phyloP scores from a whole-genome alignment of 2,888 invertebrate genomes.

The Osmoderma eremita region DNA sequence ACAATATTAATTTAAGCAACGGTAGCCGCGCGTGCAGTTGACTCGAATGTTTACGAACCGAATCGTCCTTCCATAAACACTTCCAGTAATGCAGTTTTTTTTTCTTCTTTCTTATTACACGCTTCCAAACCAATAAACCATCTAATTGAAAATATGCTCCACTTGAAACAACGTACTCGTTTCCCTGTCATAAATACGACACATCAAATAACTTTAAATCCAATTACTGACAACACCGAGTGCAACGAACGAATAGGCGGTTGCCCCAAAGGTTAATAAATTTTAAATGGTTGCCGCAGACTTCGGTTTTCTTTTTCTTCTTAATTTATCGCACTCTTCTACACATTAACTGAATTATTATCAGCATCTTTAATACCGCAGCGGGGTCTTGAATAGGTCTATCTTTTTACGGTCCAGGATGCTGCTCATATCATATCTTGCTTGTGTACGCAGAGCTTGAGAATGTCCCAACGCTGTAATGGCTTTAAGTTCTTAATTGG shows the following conservation, averaged over 20 bases:
- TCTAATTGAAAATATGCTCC: constrained; percentile 21
- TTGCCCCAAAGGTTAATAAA: constrained; percentile 37
- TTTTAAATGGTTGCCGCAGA: constrained; percentile 28
- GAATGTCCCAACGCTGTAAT: too few relatives aligned
- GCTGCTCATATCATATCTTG: neutral
- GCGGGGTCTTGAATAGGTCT: constrained; percentile 17
- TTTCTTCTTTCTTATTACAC: constrained; percentile 12
- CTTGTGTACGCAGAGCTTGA: neutral
- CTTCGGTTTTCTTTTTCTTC: constrained; percentile 22
- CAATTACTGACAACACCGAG: constrained; percentile 26
- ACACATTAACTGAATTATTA: constrained; percentile 28
- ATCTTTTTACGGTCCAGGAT: constrained; percentile 11
- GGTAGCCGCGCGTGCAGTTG: neutral
- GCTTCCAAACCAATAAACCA: constrained; percentile 26
- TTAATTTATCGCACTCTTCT: constrained; percentile 26
- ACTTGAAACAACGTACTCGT: too few relatives aligned
- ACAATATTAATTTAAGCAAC: constrained; percentile 14
- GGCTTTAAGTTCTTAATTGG: too few relatives aligned
- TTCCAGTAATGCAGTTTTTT: constrained; percentile 4
- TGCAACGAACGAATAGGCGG: constrained; percentile 35
- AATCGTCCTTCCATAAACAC: constrained; percentile 25
- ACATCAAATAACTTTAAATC: constrained; percentile 33
- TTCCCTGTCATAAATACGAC: constrained; percentile 1
- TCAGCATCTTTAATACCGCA: constrained; percentile 23
- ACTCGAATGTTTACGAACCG: neutral